Evolutionary conservation across 2,888 invertebrate genomes (phyloP).

Genomic region (Biston stratarius): DNA sequence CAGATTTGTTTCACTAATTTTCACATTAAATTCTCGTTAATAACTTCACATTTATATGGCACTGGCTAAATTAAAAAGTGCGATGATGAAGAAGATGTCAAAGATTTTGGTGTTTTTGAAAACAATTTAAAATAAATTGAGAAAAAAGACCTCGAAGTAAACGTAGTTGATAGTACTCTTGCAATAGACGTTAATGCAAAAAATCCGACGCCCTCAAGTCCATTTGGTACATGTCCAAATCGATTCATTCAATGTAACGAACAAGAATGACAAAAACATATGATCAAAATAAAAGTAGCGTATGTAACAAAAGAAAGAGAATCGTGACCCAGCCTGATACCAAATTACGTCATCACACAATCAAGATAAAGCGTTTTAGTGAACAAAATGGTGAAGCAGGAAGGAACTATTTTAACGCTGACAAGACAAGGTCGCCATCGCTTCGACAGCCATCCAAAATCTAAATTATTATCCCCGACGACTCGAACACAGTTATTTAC

Average conservation of each 20-base stretch:
- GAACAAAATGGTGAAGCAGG: slow-evolving; percentile 35
- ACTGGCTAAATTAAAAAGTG: too few species aligned
- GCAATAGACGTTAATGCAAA: slow-evolving; percentile 12
- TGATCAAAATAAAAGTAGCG: slow-evolving; percentile 28
- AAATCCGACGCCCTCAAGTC: slow-evolving; percentile 12
- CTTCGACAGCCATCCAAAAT: slow-evolving; percentile 25
- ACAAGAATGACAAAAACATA: slow-evolving; percentile 23
- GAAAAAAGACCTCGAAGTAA: slow-evolving; percentile 2
- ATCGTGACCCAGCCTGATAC: slow-evolving; percentile 30
- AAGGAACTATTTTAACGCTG: slow-evolving; percentile 38
- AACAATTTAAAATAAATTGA: not conserved
- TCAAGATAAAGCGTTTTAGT: slow-evolving; percentile 34
- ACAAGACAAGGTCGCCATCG: slow-evolving; percentile 30
- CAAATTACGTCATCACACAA: slow-evolving; percentile 36
- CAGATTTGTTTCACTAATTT: too few species aligned
- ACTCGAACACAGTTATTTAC: slow-evolving; percentile 34
- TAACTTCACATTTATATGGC: too few species aligned
- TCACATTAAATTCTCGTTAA: too few species aligned
- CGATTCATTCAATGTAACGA: slow-evolving; percentile 29
- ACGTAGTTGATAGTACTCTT: slow-evolving; percentile 5
- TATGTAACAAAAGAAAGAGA: slow-evolving; percentile 33
- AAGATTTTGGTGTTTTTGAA: not conserved
- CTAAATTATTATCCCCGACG: slow-evolving; percentile 24
- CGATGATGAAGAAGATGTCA: too few species aligned
- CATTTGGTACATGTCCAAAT: slow-evolving; percentile 33